A percentile compares a stretch with the other conserved stretches of the same genome.
These are phyloP conservation scores for Mamestra brassicae DNA, from an alignment of 2,888 invertebrate genomes.

Conservation along the genomic window DNA sequence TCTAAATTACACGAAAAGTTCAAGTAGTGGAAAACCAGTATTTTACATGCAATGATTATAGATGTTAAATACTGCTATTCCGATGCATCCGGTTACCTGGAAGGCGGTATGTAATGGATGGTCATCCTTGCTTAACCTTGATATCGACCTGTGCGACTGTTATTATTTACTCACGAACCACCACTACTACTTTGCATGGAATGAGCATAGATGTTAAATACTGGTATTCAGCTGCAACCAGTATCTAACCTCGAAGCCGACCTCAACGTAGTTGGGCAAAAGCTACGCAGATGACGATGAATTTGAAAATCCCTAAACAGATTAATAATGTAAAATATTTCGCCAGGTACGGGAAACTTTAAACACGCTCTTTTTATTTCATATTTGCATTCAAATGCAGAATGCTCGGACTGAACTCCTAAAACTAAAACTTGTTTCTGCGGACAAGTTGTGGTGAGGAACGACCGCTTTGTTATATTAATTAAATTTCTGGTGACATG, in stretches of 20 bases:
- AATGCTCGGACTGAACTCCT: neutral
- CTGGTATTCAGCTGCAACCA: too few relatives aligned
- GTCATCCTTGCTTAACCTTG: too few relatives aligned
- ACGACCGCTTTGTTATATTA: slow-evolving; percentile 6
- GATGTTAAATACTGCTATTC: too few relatives aligned
- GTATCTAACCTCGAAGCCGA: too few relatives aligned
- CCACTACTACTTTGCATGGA: too few relatives aligned
- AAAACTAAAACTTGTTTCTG: neutral
- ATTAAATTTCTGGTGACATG: slow-evolving; percentile 9
- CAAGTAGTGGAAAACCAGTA: neutral
- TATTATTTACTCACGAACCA: too few relatives aligned
- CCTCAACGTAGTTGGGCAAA: neutral
- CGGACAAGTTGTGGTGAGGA: neutral
- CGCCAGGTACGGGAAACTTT: neutral
- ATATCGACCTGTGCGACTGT: too few relatives aligned
- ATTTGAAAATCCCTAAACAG: too few relatives aligned
- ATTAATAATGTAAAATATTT: neutral
- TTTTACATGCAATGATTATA: neutral
- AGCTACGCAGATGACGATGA: too few relatives aligned
- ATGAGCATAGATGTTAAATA: too few relatives aligned
- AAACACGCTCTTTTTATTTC: slow-evolving; percentile 8
- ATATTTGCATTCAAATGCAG: slow-evolving; percentile 17
- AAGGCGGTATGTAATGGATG: too few relatives aligned
- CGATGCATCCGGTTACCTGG: too few relatives aligned
- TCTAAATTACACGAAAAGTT: neutral